A percentile compares a stretch with the other conserved stretches of the same genome.
Evolutionary conservation across 2,113 vertebrate genomes (phyloP).

Genomic region (Laterallus jamaicensis): DNA sequence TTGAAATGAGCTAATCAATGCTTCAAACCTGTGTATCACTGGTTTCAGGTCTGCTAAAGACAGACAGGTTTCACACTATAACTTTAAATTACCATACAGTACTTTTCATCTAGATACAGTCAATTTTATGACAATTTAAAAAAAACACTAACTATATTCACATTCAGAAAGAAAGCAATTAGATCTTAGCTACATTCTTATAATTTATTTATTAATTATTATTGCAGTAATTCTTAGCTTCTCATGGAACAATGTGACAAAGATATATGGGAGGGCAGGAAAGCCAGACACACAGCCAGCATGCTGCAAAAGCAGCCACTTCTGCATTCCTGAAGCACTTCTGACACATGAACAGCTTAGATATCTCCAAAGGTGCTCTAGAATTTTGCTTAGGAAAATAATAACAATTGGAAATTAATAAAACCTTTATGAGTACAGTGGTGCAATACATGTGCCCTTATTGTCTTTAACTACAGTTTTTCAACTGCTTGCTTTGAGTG

Average conservation of each 20-base stretch:
- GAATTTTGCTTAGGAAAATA: neutral
- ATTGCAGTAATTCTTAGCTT: neutral
- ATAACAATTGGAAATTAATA: neutral
- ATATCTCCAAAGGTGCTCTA: neutral
- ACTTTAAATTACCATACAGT: neutral
- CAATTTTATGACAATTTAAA: neutral
- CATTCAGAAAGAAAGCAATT: neutral
- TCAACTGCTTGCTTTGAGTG: neutral
- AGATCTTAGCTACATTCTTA: neutral
- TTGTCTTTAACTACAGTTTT: neutral
- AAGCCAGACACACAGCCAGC: neutral
- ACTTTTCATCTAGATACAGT: too few species aligned
- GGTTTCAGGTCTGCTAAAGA: neutral
- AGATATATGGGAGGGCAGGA: neutral
- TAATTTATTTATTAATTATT: neutral
- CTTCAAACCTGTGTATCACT: neutral
- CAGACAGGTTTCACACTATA: neutral
- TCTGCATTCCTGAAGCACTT: neutral
- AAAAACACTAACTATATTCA: neutral
- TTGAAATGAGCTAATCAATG: neutral
- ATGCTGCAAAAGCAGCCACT: neutral
- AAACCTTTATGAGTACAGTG: neutral
- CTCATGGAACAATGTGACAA: accelerated
- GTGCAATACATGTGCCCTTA: neutral
- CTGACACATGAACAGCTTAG: neutral